These are phyloP conservation scores for Mustela nigripes DNA, from an alignment of 2,113 vertebrate genomes.

Conservation along the genomic window DNA sequence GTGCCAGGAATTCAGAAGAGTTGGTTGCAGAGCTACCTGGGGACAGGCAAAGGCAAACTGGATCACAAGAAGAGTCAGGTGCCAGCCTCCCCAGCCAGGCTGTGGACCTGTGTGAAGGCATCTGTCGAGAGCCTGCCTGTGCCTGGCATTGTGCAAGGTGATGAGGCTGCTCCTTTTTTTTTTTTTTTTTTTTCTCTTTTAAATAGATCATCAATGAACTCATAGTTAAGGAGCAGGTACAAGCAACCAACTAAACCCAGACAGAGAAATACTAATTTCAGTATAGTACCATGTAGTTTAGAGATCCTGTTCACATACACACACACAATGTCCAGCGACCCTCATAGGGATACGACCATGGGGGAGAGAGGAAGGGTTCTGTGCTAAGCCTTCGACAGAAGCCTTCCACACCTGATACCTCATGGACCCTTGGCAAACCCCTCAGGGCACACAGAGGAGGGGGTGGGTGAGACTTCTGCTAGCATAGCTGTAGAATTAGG, in stretches of 20 bases:
- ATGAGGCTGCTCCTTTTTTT: not conserved
- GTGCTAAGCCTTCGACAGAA: not conserved
- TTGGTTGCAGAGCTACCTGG: not conserved
- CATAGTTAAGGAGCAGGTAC: not conserved
- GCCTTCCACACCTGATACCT: not conserved
- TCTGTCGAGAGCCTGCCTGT: not conserved
- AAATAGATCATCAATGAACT: not conserved
- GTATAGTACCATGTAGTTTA: not conserved
- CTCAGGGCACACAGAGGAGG: not conserved
- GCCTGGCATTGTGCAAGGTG: not conserved
- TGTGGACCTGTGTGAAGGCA: not conserved
- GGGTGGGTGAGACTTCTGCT: not conserved
- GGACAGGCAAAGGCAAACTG: not conserved
- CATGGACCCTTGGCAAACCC: not conserved
- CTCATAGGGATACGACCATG: not conserved
- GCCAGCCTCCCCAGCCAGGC: not conserved
- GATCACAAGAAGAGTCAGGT: not conserved
- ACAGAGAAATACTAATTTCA: not conserved
- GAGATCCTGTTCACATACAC: not conserved
- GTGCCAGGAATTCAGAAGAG: not conserved
- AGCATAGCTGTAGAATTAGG: not conserved
- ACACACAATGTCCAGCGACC: not conserved
- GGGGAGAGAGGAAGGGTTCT: not conserved
- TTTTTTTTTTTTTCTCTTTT: not conserved
- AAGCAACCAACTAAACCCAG: not conserved